phyloP scores from a whole-genome alignment of 1,140 invertebrate species.

The Tetramorium simillimum region DNA sequence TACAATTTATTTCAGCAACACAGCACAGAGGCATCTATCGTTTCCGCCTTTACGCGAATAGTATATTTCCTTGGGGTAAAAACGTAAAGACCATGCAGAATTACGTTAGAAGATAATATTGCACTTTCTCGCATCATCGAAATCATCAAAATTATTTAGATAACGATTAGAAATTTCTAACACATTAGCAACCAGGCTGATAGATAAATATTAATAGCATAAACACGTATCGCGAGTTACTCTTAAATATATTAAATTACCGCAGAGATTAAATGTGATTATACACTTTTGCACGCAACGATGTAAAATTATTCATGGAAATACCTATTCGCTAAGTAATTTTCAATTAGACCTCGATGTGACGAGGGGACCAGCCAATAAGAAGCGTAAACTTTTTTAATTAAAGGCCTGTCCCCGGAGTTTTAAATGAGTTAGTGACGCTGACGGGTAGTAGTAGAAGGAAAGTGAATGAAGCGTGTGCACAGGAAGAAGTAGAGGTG shows the following conservation, averaged over 20 bases:
- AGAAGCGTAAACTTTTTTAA: constrained; percentile 75
- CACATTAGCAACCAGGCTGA: background rate
- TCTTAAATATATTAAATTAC: background rate
- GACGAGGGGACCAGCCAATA: constrained; percentile 63
- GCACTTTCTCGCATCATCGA: background rate
- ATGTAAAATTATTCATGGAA: constrained; percentile 53
- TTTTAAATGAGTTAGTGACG: constrained; percentile 71
- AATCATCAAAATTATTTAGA: background rate
- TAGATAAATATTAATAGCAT: background rate
- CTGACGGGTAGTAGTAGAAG: constrained; percentile 61
- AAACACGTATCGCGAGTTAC: background rate
- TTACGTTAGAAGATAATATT: background rate
- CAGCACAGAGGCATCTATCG: background rate
- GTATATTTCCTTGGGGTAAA: constrained; percentile 10
- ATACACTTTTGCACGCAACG: background rate
- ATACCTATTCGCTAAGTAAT: constrained; percentile 64
- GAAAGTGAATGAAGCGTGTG: constrained; percentile 42
- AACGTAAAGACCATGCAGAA: background rate
- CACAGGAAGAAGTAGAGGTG: background rate
- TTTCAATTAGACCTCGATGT: constrained; percentile 73
- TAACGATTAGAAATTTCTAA: background rate
- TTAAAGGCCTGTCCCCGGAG: constrained; percentile 67
- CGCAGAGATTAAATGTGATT: background rate
- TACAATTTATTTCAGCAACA: constrained; percentile 33
- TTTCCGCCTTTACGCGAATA: background rate